A percentile compares a stretch with the other conserved stretches of the same genome.
phyloP scores from a whole-genome alignment of 2,113 vertebrate species.

The Forbesichthys agassizii region DNA sequence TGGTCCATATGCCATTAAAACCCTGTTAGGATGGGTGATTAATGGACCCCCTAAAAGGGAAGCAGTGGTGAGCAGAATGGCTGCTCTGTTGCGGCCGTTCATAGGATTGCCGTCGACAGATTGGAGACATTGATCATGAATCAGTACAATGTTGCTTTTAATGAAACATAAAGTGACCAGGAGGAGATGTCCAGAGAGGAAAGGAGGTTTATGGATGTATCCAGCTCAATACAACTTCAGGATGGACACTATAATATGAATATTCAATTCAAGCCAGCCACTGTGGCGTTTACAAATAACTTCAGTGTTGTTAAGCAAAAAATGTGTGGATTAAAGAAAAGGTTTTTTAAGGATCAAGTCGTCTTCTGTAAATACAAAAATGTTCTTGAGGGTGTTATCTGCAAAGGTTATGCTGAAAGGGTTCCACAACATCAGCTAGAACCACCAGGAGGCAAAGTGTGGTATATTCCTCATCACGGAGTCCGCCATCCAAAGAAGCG shows the following conservation, averaged over 20 bases:
- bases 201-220: not conserved
- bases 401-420: slow-evolving; percentile 1
- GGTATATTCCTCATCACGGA: slow-evolving; percentile 26
- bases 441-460: slow-evolving; percentile 8
- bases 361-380: not conserved
- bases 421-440: slow-evolving; percentile 7
- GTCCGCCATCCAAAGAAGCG: slow-evolving; percentile 23
- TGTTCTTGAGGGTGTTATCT: slow-evolving; percentile 7
- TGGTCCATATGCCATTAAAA: slow-evolving; percentile 15
- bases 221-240: not conserved
- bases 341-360: too few species aligned
- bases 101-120: not conserved
- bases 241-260: not conserved
- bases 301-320: too few species aligned
- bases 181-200: not conserved
- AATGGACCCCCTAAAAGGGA: not conserved
- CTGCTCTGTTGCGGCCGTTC: not conserved
- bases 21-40: slow-evolving; percentile 13
- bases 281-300: not conserved
- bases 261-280: not conserved
- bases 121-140: too few species aligned
- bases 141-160: too few species aligned
- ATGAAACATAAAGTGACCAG: not conserved
- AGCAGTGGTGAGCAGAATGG: not conserved
- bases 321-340: too few species aligned